Conservation (phyloP, 2,797 vertebrate genomes). For the Lindbergichthys nudifrons region DNA sequence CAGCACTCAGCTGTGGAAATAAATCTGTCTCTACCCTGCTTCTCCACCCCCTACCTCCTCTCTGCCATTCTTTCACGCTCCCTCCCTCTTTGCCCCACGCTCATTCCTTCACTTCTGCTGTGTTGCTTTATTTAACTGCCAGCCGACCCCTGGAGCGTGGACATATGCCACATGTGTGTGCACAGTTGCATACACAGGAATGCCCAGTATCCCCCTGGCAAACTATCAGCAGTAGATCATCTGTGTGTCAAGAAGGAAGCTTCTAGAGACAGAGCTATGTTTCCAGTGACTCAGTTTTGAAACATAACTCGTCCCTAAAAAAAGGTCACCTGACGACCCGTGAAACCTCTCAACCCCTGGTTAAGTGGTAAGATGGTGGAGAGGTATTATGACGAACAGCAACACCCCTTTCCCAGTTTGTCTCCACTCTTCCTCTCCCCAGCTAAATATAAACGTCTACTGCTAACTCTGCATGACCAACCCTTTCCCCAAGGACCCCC, state of each 20-base stretch:
- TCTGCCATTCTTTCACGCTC: conserved; percentile 61
- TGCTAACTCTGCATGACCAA: conserved; percentile 44
- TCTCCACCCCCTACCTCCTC: conserved; percentile 56
- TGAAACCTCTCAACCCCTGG: conserved; percentile 38
- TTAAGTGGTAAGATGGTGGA: conserved; percentile 51
- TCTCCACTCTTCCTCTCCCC: conserved; percentile 45
- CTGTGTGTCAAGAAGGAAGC: conserved; percentile 34
- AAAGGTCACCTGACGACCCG: conserved; percentile 42
- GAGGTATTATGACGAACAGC: conserved; percentile 44
- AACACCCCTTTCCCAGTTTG: conserved; percentile 28
- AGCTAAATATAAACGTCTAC: conserved; percentile 75
- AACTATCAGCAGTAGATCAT: conserved; percentile 35
- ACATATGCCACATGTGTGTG: conserved; percentile 54
- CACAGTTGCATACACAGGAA: conserved; percentile 61
- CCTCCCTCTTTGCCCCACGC: conserved; percentile 43
- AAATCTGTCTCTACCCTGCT: conserved; percentile 70
- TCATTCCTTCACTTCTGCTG: conserved; percentile 72
- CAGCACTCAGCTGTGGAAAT: conserved; percentile 82
- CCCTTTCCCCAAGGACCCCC: conserved; percentile 37
- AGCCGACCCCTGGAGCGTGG: conserved; percentile 33
- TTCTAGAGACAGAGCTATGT: conserved; percentile 16
- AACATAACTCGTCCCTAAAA: conserved; percentile 52
- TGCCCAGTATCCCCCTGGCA: conserved; percentile 42
- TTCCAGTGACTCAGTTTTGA: conserved; percentile 38
- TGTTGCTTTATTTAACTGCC: conserved; percentile 78